Percentiles rank a stretch among this genome's conserved stretches.
Evolutionary conservation across 1,140 invertebrate genomes (phyloP).

Genomic region (Euura lappo): DNA sequence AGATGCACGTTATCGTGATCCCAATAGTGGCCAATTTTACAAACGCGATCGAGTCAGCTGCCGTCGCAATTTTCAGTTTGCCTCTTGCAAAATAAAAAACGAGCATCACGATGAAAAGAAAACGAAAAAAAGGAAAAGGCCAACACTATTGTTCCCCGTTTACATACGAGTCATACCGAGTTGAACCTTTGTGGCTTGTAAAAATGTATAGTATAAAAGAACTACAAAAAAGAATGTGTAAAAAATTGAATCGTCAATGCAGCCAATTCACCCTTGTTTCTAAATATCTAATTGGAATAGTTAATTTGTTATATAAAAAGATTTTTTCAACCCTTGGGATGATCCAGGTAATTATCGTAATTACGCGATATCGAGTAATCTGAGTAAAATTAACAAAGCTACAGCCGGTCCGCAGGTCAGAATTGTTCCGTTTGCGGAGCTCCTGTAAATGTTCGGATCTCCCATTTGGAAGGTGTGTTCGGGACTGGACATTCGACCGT

Average conservation of each 20-base stretch:
- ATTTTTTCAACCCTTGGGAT: background rate
- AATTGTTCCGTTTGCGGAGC: slow-evolving; percentile 38
- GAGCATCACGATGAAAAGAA: too few relatives aligned
- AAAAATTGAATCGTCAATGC: too few relatives aligned
- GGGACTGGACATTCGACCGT: slow-evolving; percentile 95
- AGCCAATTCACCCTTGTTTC: background rate
- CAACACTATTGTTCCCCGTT: too few relatives aligned
- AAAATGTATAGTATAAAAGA: too few relatives aligned
- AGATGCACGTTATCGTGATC: too few relatives aligned
- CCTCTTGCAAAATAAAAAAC: too few relatives aligned
- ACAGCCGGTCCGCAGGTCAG: slow-evolving; percentile 38
- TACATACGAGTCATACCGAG: too few relatives aligned
- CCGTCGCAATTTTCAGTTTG: too few relatives aligned
- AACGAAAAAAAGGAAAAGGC: too few relatives aligned
- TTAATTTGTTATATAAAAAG: background rate
- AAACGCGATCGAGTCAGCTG: too few relatives aligned
- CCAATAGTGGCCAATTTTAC: too few relatives aligned
- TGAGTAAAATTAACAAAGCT: slow-evolving; percentile 39
- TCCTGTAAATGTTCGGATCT: slow-evolving; percentile 46
- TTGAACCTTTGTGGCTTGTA: too few relatives aligned
- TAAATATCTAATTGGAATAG: background rate
- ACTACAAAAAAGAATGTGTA: background rate
- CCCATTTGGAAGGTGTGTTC: slow-evolving; percentile 88
- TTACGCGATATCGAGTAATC: slow-evolving; percentile 22
- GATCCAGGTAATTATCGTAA: background rate